Conservation (phyloP, 2,113 vertebrate genomes). For the Galeopterus variegatus region DNA sequence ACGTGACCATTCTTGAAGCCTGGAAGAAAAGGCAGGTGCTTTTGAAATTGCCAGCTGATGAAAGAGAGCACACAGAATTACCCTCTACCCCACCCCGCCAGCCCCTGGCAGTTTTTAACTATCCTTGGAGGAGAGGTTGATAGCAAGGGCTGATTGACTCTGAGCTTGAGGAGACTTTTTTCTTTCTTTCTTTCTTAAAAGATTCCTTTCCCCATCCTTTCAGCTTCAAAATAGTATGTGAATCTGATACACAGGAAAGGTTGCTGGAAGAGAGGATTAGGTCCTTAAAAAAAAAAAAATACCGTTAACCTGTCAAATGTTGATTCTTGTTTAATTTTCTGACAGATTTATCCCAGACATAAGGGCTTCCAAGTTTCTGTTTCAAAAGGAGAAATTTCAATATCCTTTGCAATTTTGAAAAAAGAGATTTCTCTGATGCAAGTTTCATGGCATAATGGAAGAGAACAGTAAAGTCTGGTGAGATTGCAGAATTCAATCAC, state of each 20-base stretch:
- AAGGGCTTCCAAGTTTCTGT: constrained; percentile 53
- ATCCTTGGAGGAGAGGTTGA: neutral
- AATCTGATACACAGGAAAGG: neutral
- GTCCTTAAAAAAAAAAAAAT: constrained; percentile 14
- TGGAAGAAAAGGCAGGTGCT: constrained; percentile 35
- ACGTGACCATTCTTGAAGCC: neutral
- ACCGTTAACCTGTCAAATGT: constrained; percentile 40
- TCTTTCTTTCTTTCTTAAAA: neutral
- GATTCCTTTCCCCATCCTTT: neutral
- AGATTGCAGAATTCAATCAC: constrained; percentile 18
- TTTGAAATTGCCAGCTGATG: constrained; percentile 46
- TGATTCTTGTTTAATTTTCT: constrained; percentile 57
- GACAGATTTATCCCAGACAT: constrained; percentile 55
- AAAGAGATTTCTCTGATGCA: constrained; percentile 37
- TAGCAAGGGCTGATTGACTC: neutral
- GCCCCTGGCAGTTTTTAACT: neutral
- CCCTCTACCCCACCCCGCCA: neutral
- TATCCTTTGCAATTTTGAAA: constrained; percentile 67
- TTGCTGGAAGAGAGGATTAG: neutral
- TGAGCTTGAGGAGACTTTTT: neutral
- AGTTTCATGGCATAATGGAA: constrained; percentile 21
- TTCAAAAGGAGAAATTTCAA: constrained; percentile 59
- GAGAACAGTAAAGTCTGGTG: constrained; percentile 46
- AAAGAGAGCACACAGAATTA: neutral
- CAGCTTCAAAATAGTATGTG: neutral